Conservation (phyloP, 2,797 vertebrate genomes). For the Poecile montanus region DNA sequence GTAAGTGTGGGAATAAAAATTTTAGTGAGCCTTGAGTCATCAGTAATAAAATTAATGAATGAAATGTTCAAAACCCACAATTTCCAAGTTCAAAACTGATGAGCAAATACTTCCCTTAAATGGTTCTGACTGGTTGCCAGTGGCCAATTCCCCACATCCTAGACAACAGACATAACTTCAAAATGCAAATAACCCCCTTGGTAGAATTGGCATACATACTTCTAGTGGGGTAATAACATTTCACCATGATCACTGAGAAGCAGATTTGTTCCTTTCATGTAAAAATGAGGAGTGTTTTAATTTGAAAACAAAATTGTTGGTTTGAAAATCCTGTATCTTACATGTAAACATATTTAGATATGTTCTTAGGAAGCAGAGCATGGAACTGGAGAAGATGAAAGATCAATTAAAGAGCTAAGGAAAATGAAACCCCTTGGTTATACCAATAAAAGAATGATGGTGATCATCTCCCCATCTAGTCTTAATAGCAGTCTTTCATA, state of each 20-base stretch:
- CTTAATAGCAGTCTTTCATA: slow-evolving; percentile 3
- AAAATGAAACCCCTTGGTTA: background rate
- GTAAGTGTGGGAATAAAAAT: slow-evolving; percentile 47
- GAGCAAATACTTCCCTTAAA: slow-evolving; percentile 39
- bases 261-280: background rate
- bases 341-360: background rate
- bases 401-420: background rate
- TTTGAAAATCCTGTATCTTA: background rate
- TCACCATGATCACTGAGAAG: background rate
- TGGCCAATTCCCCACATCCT: slow-evolving; percentile 8
- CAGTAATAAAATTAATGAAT: slow-evolving; percentile 35
- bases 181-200: background rate
- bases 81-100: slow-evolving; percentile 31
- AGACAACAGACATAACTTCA: slow-evolving; percentile 48
- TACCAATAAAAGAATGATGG: background rate
- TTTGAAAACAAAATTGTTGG: background rate
- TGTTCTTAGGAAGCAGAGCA: background rate
- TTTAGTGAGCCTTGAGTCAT: slow-evolving; percentile 63
- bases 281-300: background rate
- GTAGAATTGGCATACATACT: background rate
- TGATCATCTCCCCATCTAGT: background rate
- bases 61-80: slow-evolving; percentile 25
- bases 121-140: slow-evolving; percentile 20
- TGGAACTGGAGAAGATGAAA: background rate
- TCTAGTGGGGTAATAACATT: background rate